Percentiles rank a stretch among this genome's conserved stretches.
Evolutionary conservation across 1,140 invertebrate species (phyloP).

Genomic region (Gryllus bimaculatus): DNA sequence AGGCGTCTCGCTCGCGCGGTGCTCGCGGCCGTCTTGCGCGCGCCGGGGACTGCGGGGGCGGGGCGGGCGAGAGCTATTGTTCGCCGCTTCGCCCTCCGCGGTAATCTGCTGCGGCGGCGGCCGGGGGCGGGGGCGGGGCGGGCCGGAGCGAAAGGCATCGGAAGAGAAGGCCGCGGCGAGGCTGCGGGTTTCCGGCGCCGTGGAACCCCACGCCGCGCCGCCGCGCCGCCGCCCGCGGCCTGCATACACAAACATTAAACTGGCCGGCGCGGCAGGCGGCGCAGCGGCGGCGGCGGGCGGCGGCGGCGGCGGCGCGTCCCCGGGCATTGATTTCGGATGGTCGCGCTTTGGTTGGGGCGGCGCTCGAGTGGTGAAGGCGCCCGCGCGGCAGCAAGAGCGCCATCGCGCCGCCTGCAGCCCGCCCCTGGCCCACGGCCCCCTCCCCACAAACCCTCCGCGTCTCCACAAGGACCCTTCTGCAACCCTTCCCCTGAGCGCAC

Average conservation of each 20-base stretch:
- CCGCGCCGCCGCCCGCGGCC: too few species aligned
- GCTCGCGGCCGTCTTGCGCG: neutral
- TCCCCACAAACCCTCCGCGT: too few species aligned
- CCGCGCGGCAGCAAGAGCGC: too few species aligned
- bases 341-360: neutral
- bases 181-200: neutral
- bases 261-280: too few species aligned
- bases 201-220: too few species aligned
- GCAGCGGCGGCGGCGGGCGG: too few species aligned
- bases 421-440: too few species aligned
- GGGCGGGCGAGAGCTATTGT: neutral
- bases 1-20: neutral
- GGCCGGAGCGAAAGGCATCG: neutral
- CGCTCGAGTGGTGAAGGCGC: neutral
- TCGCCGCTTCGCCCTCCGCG: neutral
- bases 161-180: neutral
- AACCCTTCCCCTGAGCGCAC: too few species aligned
- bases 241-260: neutral
- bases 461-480: too few species aligned
- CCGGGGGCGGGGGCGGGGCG: too few species aligned
- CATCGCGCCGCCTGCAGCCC: too few species aligned
- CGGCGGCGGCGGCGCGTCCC: neutral
- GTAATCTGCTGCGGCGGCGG: neutral
- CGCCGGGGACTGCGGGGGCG: too few species aligned
- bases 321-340: neutral